Conservation (phyloP, 2,888 invertebrate genomes). For the Melanophora roralis region DNA sequence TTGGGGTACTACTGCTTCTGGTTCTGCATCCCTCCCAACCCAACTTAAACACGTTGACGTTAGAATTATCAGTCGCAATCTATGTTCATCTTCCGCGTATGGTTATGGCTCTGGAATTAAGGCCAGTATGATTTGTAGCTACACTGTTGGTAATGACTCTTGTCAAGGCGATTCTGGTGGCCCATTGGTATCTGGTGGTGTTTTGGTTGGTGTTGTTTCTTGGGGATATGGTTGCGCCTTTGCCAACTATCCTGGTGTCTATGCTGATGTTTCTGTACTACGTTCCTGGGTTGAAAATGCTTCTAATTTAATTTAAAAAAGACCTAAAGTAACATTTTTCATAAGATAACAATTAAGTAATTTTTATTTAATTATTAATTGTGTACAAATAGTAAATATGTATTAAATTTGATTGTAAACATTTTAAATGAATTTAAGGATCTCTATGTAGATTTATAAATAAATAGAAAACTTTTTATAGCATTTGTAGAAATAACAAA, state of each 20-base stretch:
- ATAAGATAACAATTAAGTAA: no score
- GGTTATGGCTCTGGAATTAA: constrained; percentile 66
- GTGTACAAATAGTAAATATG: no score
- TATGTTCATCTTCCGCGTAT: constrained; percentile 77
- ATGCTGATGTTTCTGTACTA: constrained; percentile 62
- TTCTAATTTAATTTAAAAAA: not conserved
- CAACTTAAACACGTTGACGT: constrained; percentile 77
- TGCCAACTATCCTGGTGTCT: constrained; percentile 69
- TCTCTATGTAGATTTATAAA: no score
- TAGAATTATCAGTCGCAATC: constrained; percentile 71
- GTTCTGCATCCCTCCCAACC: not conserved
- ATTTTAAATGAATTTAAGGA: no score
- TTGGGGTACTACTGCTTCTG: constrained; percentile 58
- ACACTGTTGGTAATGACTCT: constrained; percentile 66
- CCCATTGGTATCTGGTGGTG: constrained; percentile 67
- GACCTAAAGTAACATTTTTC: no score
- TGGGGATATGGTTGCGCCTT: constrained; percentile 71
- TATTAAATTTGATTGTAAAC: no score
- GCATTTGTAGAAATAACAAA: no score
- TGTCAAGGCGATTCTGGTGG: constrained; percentile 75
- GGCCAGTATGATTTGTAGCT: constrained; percentile 69
- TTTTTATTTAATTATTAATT: no score
- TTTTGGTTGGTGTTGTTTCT: constrained; percentile 70
- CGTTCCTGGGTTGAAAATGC: constrained; percentile 64
- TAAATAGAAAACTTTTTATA: no score